These are phyloP conservation scores for Archips crataeganus DNA, from an alignment of 2,888 invertebrate genomes.

Conservation along the genomic window DNA sequence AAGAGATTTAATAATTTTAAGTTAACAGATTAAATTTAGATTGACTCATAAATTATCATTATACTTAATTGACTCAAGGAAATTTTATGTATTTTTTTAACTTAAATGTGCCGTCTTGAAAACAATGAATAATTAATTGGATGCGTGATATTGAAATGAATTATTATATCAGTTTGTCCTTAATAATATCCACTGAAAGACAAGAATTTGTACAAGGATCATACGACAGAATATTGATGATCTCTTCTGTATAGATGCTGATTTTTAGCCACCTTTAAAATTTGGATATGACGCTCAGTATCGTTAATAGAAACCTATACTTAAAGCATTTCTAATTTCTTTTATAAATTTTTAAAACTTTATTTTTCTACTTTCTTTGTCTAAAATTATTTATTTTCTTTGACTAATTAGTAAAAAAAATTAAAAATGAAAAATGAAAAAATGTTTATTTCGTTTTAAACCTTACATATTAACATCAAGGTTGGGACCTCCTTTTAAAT, in stretches of 20 bases:
- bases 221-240: no score
- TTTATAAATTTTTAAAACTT: no score
- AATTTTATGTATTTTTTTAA: neutral
- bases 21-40: neutral
- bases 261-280: neutral
- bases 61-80: neutral
- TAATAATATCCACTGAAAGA: neutral
- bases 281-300: no score
- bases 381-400: no score
- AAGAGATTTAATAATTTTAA: neutral
- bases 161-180: neutral
- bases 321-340: no score
- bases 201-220: neutral
- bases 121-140: neutral
- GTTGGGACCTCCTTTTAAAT: no score
- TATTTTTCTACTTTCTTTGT: no score
- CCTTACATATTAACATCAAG: no score
- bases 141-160: neutral
- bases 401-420: no score
- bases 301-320: no score
- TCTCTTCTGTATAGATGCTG: neutral
- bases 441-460: no score
- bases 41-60: slow-evolving; percentile 2
- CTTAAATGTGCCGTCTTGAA: neutral
- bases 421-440: no score